Evolutionary conservation across 2,113 vertebrate genomes (phyloP).

Genomic region (Blennius ocellaris): DNA sequence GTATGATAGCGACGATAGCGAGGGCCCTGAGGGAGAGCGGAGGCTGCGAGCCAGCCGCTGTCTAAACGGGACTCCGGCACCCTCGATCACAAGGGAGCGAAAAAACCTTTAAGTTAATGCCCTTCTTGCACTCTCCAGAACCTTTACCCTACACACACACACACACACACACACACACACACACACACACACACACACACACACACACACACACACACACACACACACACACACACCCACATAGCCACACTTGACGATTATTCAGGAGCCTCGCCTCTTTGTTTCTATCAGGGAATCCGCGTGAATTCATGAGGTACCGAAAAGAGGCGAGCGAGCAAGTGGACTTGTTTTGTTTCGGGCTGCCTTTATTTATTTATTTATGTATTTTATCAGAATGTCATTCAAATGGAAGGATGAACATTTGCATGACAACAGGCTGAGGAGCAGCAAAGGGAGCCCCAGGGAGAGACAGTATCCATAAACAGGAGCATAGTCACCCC

Average conservation of each 20-base stretch:
- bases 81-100: conserved; percentile 58
- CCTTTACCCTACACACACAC: conserved; percentile 72
- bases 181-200: conserved; percentile 3
- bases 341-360: conserved; percentile 79
- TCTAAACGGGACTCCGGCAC: conserved; percentile 60
- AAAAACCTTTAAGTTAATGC: conserved; percentile 59
- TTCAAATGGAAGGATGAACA: conserved; percentile 97
- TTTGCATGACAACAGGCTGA: conserved; percentile 96
- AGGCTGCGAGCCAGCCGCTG: conserved; percentile 62
- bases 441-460: conserved; percentile 84
- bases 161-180: conserved; percentile 1
- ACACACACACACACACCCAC: conserved; percentile 7
- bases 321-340: conserved; percentile 71
- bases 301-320: conserved; percentile 86
- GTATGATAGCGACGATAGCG: conserved; percentile 85
- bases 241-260: conserved; percentile 78
- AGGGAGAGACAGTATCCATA: conserved; percentile 81
- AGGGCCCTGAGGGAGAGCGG: conserved; percentile 86
- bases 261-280: conserved; percentile 62
- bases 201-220: conserved; percentile 2
- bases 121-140: conserved; percentile 25
- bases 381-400: conserved; percentile 96
- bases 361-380: conserved; percentile 67
- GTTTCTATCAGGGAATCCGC: conserved; percentile 79
- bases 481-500: conserved; percentile 76